phyloP scores from a whole-genome alignment of 2,888 invertebrate genomes.

The Euclidia mi region DNA sequence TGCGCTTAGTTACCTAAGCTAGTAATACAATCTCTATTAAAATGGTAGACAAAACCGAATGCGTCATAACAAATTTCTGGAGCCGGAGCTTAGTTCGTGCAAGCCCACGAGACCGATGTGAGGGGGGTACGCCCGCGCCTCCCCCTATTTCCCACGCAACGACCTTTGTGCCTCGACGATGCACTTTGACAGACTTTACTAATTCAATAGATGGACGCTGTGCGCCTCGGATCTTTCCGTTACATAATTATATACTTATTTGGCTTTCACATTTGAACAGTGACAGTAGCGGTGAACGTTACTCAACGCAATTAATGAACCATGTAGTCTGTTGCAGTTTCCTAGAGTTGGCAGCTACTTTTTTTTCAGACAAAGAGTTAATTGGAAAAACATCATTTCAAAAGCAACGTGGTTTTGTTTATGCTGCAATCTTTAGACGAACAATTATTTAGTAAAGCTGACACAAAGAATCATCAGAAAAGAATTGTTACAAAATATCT shows the following conservation, averaged over 20 bases:
- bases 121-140: slow-evolving; percentile 58
- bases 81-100: slow-evolving; percentile 82
- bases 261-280: slow-evolving; percentile 26
- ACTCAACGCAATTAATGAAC: slow-evolving; percentile 7
- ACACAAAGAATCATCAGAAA: too few relatives aligned
- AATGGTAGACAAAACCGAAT: slow-evolving; percentile 74
- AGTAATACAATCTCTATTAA: slow-evolving; percentile 35
- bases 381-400: too few relatives aligned
- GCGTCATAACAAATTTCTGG: slow-evolving; percentile 89
- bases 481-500: too few relatives aligned
- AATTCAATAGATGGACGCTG: slow-evolving; percentile 88
- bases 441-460: too few relatives aligned
- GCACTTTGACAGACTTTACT: slow-evolving; percentile 90
- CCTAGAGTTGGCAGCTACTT: neutral
- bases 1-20: slow-evolving; percentile 14
- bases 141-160: slow-evolving; percentile 87
- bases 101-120: slow-evolving; percentile 74
- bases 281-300: neutral
- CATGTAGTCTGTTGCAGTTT: neutral
- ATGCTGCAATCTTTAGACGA: too few relatives aligned
- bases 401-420: too few relatives aligned
- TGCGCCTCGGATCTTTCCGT: slow-evolving; percentile 71
- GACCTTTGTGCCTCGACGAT: slow-evolving; percentile 89
- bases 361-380: neutral
- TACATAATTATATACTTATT: slow-evolving; percentile 69